A percentile compares a stretch with the other conserved stretches of the same genome.
phyloP scores from a whole-genome alignment of 2,888 invertebrate species.

The Pyrgus malvae region DNA sequence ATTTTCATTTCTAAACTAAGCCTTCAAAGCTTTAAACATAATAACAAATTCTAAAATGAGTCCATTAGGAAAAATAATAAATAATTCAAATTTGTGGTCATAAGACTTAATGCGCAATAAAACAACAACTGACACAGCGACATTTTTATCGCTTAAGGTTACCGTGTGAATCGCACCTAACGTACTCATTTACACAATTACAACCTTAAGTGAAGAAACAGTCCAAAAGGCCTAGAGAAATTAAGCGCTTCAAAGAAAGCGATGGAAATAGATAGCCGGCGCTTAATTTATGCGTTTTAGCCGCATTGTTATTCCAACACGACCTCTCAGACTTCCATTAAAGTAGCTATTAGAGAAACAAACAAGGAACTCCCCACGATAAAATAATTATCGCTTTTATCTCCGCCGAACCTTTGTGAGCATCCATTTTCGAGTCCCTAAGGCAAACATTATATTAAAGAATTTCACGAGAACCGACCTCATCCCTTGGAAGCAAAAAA shows the following conservation, averaged over 20 bases:
- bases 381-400: slow-evolving; percentile 80
- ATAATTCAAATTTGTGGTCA: no score
- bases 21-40: no score
- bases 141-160: slow-evolving; percentile 10
- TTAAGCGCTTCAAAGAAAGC: slow-evolving; percentile 40
- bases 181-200: slow-evolving; percentile 16
- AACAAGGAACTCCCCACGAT: slow-evolving; percentile 75
- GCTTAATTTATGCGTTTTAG: slow-evolving; percentile 67
- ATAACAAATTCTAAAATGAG: no score
- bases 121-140: slow-evolving; percentile 1
- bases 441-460: slow-evolving; percentile 60
- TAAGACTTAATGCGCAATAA: no score
- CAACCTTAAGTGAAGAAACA: slow-evolving; percentile 9
- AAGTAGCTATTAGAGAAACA: slow-evolving; percentile 80
- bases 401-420: slow-evolving; percentile 56
- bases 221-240: slow-evolving; percentile 24
- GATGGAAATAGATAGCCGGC: slow-evolving; percentile 48
- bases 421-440: slow-evolving; percentile 44
- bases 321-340: slow-evolving; percentile 66
- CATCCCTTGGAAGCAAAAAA: slow-evolving; percentile 51
- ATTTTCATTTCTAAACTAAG: no score
- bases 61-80: no score
- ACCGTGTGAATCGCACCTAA: slow-evolving; percentile 23
- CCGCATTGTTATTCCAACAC: slow-evolving; percentile 57
- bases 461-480: slow-evolving; percentile 53